phyloP scores from a whole-genome alignment of 2,797 vertebrate species.

The Falco novaeseelandiae region DNA sequence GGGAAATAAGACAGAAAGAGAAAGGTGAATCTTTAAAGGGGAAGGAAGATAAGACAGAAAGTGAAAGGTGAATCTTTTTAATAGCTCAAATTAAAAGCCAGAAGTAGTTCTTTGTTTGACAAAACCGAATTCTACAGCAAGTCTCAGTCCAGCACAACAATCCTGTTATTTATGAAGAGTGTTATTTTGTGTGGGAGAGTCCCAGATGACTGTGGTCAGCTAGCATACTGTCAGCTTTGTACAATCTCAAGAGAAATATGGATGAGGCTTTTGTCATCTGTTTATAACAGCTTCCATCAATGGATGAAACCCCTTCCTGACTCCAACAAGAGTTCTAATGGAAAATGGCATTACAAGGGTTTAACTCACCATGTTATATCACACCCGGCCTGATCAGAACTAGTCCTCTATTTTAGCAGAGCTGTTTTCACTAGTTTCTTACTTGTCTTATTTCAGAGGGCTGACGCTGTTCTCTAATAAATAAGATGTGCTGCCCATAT shows the following conservation, averaged over 20 bases:
- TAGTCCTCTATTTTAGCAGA: not conserved
- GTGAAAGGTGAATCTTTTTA: constrained; percentile 46
- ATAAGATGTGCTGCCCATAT: not conserved
- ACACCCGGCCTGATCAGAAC: not conserved
- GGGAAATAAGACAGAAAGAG: constrained; percentile 13
- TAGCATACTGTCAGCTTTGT: constrained; percentile 17
- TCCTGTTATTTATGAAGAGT: constrained; percentile 57
- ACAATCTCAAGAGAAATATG: constrained; percentile 55
- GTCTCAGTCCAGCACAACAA: constrained; percentile 20
- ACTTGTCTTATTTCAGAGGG: not conserved
- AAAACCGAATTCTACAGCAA: constrained; percentile 45
- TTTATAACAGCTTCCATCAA: constrained; percentile 44
- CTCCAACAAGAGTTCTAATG: not conserved
- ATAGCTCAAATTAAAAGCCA: constrained; percentile 39
- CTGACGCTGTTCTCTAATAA: not conserved
- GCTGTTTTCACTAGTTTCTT: not conserved
- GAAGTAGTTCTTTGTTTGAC: constrained; percentile 24
- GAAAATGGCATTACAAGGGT: constrained; percentile 17
- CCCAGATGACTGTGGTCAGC: constrained; percentile 47
- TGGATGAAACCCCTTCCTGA: constrained; percentile 37
- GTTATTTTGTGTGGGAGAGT: constrained; percentile 34
- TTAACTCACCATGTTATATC: constrained; percentile 2
- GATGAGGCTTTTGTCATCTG: constrained; percentile 31
- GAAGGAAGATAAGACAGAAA: constrained; percentile 7
- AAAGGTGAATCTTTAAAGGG: constrained; percentile 31